Conservation (phyloP, 2,113 vertebrate genomes). For the Vombatus ursinus region DNA sequence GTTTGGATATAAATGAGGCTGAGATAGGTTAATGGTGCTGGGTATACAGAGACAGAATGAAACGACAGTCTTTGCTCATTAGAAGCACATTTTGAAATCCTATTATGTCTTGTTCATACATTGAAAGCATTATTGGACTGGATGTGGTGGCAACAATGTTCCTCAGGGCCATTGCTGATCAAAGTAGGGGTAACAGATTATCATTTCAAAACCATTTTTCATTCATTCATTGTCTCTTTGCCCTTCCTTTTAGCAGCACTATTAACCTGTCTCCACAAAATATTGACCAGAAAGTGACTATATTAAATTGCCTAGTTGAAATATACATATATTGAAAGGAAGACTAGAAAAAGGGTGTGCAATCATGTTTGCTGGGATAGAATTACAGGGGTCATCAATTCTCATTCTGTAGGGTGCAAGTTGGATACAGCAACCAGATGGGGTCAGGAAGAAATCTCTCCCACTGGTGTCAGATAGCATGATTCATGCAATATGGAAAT, state of each 20-base stretch:
- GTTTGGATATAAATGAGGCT: not conserved
- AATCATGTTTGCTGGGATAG: slow-evolving; percentile 43
- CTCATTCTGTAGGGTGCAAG: not conserved
- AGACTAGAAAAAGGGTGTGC: slow-evolving; percentile 26
- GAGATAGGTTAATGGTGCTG: not conserved
- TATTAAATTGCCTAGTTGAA: slow-evolving; percentile 51
- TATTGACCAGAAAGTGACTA: slow-evolving; percentile 29
- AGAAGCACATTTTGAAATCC: not conserved
- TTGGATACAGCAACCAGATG: not conserved
- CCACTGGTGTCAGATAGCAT: not conserved
- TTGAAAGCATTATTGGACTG: not conserved
- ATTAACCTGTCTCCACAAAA: slow-evolving; percentile 55
- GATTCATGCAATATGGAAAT: not conserved
- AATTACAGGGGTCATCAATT: slow-evolving; percentile 17
- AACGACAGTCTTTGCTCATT: not conserved
- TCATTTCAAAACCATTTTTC: slow-evolving; percentile 29
- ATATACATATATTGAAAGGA: not conserved
- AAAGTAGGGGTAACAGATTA: not conserved
- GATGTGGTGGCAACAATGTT: not conserved
- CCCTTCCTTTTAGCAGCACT: slow-evolving; percentile 54
- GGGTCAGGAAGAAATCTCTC: not conserved
- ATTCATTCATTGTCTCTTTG: slow-evolving; percentile 23
- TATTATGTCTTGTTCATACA: not conserved
- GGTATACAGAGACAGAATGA: not conserved
- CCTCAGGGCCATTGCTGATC: not conserved